phyloP scores from a whole-genome alignment of 2,888 invertebrate genomes.

The Gastracanthus pulcherrimus region DNA sequence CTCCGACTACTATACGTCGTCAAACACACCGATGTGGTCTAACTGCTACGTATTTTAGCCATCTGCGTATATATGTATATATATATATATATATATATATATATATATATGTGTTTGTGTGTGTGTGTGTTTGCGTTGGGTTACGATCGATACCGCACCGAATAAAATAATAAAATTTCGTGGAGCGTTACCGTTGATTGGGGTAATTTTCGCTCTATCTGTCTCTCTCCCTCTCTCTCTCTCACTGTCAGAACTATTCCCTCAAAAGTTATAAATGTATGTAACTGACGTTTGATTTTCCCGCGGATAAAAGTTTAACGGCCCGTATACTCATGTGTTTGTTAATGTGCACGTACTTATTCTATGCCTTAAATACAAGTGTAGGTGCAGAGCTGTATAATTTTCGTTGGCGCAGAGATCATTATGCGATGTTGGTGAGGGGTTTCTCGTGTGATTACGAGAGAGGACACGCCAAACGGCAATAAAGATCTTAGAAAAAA shows the following conservation, averaged over 20 bases:
- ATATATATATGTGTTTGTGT: neutral
- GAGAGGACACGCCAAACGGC: constrained; percentile 28
- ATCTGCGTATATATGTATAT: too few relatives aligned
- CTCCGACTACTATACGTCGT: neutral
- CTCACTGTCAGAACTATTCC: too few relatives aligned
- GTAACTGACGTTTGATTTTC: neutral
- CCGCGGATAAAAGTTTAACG: constrained; percentile 19
- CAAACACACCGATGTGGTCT: too few relatives aligned
- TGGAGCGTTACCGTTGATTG: constrained; percentile 3
- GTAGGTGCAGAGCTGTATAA: neutral
- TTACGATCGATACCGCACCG: constrained; percentile 21
- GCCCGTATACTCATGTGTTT: neutral
- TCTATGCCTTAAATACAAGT: too few relatives aligned
- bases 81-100: too few relatives aligned
- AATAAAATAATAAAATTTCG: constrained; percentile 23
- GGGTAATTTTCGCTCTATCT: neutral
- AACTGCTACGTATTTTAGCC: too few relatives aligned
- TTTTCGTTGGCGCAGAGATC: neutral
- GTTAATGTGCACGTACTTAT: neutral
- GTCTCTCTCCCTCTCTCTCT: neutral
- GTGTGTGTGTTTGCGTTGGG: neutral
- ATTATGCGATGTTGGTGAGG: neutral
- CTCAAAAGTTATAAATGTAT: neutral
- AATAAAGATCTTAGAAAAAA: constrained; percentile 20
- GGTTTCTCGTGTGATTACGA: neutral